Base-by-base conservation (phyloP, 2,888 invertebrate species). In the Halocaridina rubra region DNA sequence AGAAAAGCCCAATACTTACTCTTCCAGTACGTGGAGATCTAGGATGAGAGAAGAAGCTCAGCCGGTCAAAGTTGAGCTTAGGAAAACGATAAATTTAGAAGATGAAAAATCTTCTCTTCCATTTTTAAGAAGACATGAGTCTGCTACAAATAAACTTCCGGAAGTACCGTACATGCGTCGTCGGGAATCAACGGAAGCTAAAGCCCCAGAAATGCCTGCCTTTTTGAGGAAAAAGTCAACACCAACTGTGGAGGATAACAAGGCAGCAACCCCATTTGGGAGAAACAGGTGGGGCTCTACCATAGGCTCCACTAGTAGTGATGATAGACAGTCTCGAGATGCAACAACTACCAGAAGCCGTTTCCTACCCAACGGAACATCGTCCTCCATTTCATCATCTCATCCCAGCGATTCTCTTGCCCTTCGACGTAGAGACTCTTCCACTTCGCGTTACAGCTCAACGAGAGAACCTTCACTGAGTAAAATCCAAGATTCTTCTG, bases 81-180 rank as follows among this genome's bases (percentile, higher is more conserved):
- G 33, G 8, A 53, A 53, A 24, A 30, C 69, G 29, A 81, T 1
- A 3, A 53, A 13, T 10, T 57, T 27, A 24, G 22, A 27, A 13
- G 81, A 81, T 19, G 81, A 81, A 5, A 19, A 1, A 1, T 2
- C 75, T 16, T 59, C 22, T 22, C 82, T 77, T 27, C 82, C 82
- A 19, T 82, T 82, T 61, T 24, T 72, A 46, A 71, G 78, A 27
- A 39, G 78, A 22, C 69, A 72, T 19, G 82, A 78, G 46, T 82
- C 82, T 0, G 53, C 61, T 5, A 78, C 77, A 16, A 22, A 76
- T 29, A 59, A 69, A 19, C 3, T 10, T 19, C 2, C 81, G 5
- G 82, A 82, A 7, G 13, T 78, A 1, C 78, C 82, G 16, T 53
- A 7, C 16, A 53, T 53, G 53, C 16, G 53, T 19, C 46, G 78